Conservation (phyloP, 2,797 vertebrate genomes). For the Urophycis tenuis region DNA sequence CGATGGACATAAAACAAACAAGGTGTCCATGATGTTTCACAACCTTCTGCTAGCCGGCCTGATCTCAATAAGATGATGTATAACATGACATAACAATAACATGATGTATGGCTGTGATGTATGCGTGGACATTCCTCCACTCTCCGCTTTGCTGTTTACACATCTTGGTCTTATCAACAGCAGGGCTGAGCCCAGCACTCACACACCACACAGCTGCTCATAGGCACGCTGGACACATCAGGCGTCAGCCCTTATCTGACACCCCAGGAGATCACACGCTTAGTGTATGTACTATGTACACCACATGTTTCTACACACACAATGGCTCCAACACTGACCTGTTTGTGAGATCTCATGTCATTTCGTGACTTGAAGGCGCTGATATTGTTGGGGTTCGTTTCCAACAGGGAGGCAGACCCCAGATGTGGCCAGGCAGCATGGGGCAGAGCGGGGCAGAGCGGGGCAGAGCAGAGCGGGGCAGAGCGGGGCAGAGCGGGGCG, state of each 20-base stretch:
- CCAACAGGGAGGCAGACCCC: background rate
- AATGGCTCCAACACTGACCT: background rate
- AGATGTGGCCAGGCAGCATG: background rate
- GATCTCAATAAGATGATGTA: slow-evolving; percentile 4
- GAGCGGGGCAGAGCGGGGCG: no score
- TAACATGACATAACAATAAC: slow-evolving; percentile 5
- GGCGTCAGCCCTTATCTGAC: slow-evolving; percentile 1
- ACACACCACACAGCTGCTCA: slow-evolving; percentile 48
- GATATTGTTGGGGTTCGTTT: background rate
- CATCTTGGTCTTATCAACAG: slow-evolving; percentile 50
- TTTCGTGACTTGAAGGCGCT: background rate
- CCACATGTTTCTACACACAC: background rate
- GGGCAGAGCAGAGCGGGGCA: no score
- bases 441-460: no score
- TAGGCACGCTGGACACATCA: slow-evolving; percentile 25
- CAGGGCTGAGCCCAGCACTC: slow-evolving; percentile 47
- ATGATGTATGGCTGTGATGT: slow-evolving; percentile 12
- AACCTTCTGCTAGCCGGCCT: background rate
- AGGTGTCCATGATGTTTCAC: background rate
- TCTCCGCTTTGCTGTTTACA: slow-evolving; percentile 45
- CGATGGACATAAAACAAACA: background rate
- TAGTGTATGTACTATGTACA: background rate
- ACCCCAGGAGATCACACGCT: background rate
- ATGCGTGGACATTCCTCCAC: slow-evolving; percentile 50
- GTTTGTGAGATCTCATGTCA: background rate